Evolutionary conservation across 2,888 invertebrate genomes (phyloP), one percentile per base, ranked within the genome.

Genomic region (Brachyopa scutellaris): DNA sequence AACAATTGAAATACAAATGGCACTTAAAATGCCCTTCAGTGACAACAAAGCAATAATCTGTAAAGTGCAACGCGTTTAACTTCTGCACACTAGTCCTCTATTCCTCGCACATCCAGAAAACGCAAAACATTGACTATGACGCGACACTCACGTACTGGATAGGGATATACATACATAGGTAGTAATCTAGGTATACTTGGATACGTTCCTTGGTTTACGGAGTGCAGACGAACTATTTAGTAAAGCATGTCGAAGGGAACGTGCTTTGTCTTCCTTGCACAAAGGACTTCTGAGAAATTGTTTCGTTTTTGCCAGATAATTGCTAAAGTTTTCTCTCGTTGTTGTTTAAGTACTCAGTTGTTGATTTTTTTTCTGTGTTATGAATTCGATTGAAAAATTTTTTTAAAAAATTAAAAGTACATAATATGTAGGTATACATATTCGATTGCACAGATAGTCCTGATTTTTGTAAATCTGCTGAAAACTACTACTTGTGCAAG

Each of bases 241-340:
- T 40, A 42, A 51, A 51, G 33, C 62, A 49, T 64, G 33, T 70
- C 26, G 45, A 70, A 77, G 55, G 49, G 70, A 77, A 64, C 70
- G 62, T 23, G 57, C 72, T 66, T 78, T 78, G 72, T 78, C 51
- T 72, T 51, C 11, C 59, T 6, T 26, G 64, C 31, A 72, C 78
- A 78, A 78, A 78, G 64, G 72, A 53, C 33, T 72, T 78, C 59
- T 51, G 72, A 61, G 72, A 66, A 66, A 72, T 72, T 72, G 72
- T 72, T 72, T 72, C 51, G 29, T 51, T 66, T 77, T 72, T 78
- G 62, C 66, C 2, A 59, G 45, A 72, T 78, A 78, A 78, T 78
- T 78, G 78, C 53, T 42, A 78, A 78, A 78, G 66, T 78, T 78
- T 72, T 72, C 62, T 70, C n/a, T 66, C 57, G 70, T 77, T 38